Base-by-base conservation (phyloP, 2,888 invertebrate species). In the Hesperia comma region DNA sequence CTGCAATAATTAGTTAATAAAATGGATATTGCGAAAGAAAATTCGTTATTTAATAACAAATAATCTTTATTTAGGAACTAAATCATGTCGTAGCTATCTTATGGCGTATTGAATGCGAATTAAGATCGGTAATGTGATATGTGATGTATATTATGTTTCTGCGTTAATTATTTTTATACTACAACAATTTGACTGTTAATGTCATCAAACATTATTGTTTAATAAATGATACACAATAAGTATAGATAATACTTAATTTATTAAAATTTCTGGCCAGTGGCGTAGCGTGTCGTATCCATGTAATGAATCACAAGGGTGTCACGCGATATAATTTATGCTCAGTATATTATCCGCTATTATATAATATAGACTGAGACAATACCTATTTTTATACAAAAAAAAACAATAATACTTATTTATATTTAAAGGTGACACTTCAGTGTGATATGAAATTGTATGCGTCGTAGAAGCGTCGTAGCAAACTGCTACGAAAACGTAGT, bases 401-500 rank as follows among this genome's bases (percentile, higher is more conserved):
- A 12, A 12, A 37, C 10, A n/a, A n/a, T n/a, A 46, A 46, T 17
- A 19, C 12, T 19, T 4, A 49, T 49, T 19, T 19, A 0, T 4
- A 6, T 2, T 10, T 19, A 49, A 49, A 12, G 12, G 8, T 19
- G 10, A 12, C n/a, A 37, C 10, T 37, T 55, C 5, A 55, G 37
- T 26, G n/a, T 55, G 19, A 32, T 33, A 14, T 19, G n/a, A 61
- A 51, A 51, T n/a, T 40, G 37, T 17, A 26, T 61, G 37, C 51
- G 21, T 49, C 61, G 51, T 53, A n/a, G n/a, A n/a, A 40, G 33
- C 49, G 15, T 26, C 61, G 53, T 61, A 53, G 53, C 61, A 53
- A 61, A 51, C 37, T 21, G 21, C 61, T 61, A 61, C 40, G 56
- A 17, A 51, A 61, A 41, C 53, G 51, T 51, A 41, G 49, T 64